Base-by-base conservation (phyloP, 1,140 invertebrate genomes). In the Drosophila sturtevanti region DNA sequence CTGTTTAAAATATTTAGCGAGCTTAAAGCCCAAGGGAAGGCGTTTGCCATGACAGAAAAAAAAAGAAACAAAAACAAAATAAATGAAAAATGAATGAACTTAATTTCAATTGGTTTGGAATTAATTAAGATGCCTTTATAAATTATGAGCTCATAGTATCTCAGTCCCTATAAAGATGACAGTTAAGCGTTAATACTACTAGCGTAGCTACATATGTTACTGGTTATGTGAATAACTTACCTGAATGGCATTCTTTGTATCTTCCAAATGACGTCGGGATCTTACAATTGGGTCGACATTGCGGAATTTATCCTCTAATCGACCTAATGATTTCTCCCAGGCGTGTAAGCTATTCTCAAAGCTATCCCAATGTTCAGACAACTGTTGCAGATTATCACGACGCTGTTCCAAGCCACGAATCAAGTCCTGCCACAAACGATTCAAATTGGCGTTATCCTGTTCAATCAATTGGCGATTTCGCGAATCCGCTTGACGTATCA, bases 311-410 rank as follows among this genome's bases (percentile, higher is more conserved):
- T 97, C 96, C 68, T 96, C 95, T 18, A 95, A 93, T 18, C 93
- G 93, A 74, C 92, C 93, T 2, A 96, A 68, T 56, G 93, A 93
- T 72, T 93, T 94, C 81, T 95, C 95, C 89, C 94, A 95, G 52
- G 92, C 92, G 72, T 95, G 93, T 90, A 95, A 94, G 71, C 94
- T 93, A 2, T 93, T 93, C 92, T 97, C 96, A 78, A 96, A 95
- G 63, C 95, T 94, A 80, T 97, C 95, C 96, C 97, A 97, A 72
- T 95, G 94, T 67, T 94, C 94, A 1, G 95, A 95, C 60, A 96
- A 91, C 51, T 94, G 93, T 44, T 94, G 93, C 3, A 96, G 91
- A 35, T 93, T 92, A 63, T 95, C 93, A 61, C 94, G 92, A 60
- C 95, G 93, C 61, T 92, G 93, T 69, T 96, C 96, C 82, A 97